Evolutionary conservation across 1,140 invertebrate genomes (phyloP).

Genomic region (Trichomalopsis sarcophagae): DNA sequence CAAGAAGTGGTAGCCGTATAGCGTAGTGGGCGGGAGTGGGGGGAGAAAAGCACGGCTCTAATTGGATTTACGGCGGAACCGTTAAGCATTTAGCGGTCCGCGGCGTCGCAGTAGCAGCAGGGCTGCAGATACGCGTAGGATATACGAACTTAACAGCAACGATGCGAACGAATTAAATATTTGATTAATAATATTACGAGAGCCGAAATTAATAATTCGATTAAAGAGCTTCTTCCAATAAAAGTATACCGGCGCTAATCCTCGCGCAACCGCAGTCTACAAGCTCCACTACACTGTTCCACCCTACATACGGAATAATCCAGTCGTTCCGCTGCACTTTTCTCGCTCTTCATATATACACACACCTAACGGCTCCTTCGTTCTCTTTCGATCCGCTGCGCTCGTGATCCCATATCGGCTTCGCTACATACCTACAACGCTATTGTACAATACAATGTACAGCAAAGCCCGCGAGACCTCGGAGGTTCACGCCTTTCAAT

Average conservation of each 20-base stretch:
- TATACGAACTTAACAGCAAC: background rate
- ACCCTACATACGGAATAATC: background rate
- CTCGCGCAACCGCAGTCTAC: background rate
- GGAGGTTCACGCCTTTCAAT: conserved; percentile 36
- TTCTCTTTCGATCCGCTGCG: too few relatives aligned
- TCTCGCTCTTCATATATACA: background rate
- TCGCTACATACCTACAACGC: too few relatives aligned
- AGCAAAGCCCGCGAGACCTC: background rate
- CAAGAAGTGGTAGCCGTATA: background rate
- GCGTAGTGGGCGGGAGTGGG: background rate
- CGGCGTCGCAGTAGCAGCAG: conserved; percentile 44
- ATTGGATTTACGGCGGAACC: conserved; percentile 57
- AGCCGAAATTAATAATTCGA: too few relatives aligned
- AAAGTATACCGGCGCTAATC: background rate
- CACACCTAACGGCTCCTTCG: background rate
- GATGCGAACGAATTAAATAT: background rate
- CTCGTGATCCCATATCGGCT: too few relatives aligned
- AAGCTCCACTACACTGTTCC: background rate
- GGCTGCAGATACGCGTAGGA: background rate
- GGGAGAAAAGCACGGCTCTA: conserved; percentile 51
- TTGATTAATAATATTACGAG: too few relatives aligned
- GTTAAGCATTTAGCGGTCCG: conserved; percentile 59
- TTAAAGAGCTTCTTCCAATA: too few relatives aligned
- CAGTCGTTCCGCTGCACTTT: background rate
- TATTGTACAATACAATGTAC: background rate